Evolutionary conservation across 2,113 vertebrate species (phyloP).

Genomic region (Bombycilla garrulus): DNA sequence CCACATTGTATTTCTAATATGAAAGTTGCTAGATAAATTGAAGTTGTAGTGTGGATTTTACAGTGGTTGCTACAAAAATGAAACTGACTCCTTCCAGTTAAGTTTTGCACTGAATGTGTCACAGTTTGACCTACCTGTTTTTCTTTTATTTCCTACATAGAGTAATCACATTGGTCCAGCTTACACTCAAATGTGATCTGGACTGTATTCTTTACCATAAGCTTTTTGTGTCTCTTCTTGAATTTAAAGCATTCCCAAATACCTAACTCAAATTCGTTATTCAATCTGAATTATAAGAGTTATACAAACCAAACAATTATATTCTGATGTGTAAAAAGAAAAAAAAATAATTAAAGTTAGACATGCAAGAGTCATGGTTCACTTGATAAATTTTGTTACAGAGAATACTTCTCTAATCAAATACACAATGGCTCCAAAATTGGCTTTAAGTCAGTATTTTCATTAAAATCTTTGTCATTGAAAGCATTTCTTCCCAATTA

Average conservation of each 20-base stretch:
- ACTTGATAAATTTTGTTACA: background rate
- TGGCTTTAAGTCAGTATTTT: constrained; percentile 20
- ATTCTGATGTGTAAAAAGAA: background rate
- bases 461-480: background rate
- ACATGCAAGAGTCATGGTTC: background rate
- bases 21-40: constrained; percentile 61
- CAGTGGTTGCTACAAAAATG: constrained; percentile 63
- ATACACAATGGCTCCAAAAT: background rate
- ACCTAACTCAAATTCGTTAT: background rate
- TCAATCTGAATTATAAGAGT: constrained; percentile 16
- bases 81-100: constrained; percentile 58
- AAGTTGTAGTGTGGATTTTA: constrained; percentile 65
- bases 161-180: background rate
- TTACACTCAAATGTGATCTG: constrained; percentile 17
- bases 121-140: constrained; percentile 60
- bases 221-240: constrained; percentile 46
- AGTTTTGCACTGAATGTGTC: constrained; percentile 75
- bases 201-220: constrained; percentile 47
- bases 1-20: constrained; percentile 10
- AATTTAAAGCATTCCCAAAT: background rate
- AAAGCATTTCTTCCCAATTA: background rate
- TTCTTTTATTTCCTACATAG: constrained; percentile 48
- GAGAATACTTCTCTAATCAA: background rate
- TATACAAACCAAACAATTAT: constrained; percentile 20
- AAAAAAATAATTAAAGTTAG: background rate